Evolutionary conservation across 2,888 invertebrate genomes (phyloP), one percentile per base, ranked within the genome.

Genomic region (Trachelus tabidus): DNA sequence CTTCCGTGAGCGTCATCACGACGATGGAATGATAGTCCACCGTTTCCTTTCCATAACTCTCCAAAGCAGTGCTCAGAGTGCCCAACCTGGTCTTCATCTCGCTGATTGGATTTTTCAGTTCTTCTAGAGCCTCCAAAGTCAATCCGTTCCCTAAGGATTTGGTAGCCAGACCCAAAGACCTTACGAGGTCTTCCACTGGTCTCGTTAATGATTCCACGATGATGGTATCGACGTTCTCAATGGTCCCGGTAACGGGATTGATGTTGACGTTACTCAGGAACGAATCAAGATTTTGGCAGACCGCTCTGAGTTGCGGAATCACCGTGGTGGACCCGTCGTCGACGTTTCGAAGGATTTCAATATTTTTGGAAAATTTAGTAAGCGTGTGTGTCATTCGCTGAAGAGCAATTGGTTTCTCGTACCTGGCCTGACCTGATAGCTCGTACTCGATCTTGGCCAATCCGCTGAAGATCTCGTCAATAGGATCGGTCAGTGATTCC

Each of bases 401-500:
- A 6, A 91, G 80, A 34, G 89, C 85, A 11, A 91, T 87, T 0
- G 91, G 91, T 71, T 78, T 86, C 79, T 88, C 87, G 34, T 78
- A 33, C 2, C 79, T 85, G 0, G 86, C 87, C 33, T 79, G 78
- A 12, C 88, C 87, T 0, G 85, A 86, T 69, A 91, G 80, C 34
- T 90, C 90, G 75, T 87, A 85, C 73, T 91, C 86, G 30, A 90
- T 86, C 80, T 85, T 89, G 11, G 89, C 86, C 34, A 91, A 75
- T n/a, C 89, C 89, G 78, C 84, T 83, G 1, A 90, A 73, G 75
- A 90, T 90, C 76, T 91, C 91, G 79, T 91, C 91, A 1, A 95
- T 90, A 0, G 95, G 92, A 78, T 92, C 92, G 0, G 91, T 89
- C 73, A 92, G 82, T 0, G 92, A 90, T 79, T 92, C 92, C 33